Evolutionary conservation across 2,888 invertebrate species (phyloP), one percentile per base, ranked within the genome.

Genomic region (Diploptera punctata): DNA sequence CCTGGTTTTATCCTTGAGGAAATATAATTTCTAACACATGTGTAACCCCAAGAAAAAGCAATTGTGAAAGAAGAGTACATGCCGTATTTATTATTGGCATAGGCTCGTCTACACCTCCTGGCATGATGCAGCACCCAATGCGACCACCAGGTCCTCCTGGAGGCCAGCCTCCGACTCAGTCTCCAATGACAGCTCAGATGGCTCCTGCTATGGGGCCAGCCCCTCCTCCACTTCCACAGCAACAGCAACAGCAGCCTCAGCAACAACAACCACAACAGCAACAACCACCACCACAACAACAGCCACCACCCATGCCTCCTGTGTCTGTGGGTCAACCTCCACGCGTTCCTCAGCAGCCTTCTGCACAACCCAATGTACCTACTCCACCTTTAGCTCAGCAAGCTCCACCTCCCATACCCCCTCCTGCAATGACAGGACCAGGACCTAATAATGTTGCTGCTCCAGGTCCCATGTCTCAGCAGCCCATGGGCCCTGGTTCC

Each of bases 141-240:
- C 71, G 76, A 33, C 75, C 67, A n/a, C 77, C 84, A 0, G 86
- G 86, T 0, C 75, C 76, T 9, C 68, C 77, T 0, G 86, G 86
- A 0, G 86, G 86, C 0, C 86, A 86, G 10, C 86, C 87, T 0
- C 86, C 87, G 68, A 86, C 86, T 1, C 87, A 87, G 68, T 81
- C 87, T 71, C 86, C 87, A 2, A 86, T 87, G 86, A 86, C 86
- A 1, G 87, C 85, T 0, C 87, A 87, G 78, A 87, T 87, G 87
- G 86, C 87, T 33, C 86, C 87, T 1, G 86, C 86, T n/a, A 87
- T 86, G 9, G 86, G 84, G 76, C 84, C 85, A 31, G 86, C 85
- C 1, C 86, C 85, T 26, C 86, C 71, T 33, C 73, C 33, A 73
- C 76, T 43, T 70, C 77, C 24, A 57, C 75, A 70, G 31, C 76